Evolutionary conservation across 1,140 invertebrate genomes (phyloP), one percentile per base, ranked within the genome.

Genomic region (Leucophenga varia): DNA sequence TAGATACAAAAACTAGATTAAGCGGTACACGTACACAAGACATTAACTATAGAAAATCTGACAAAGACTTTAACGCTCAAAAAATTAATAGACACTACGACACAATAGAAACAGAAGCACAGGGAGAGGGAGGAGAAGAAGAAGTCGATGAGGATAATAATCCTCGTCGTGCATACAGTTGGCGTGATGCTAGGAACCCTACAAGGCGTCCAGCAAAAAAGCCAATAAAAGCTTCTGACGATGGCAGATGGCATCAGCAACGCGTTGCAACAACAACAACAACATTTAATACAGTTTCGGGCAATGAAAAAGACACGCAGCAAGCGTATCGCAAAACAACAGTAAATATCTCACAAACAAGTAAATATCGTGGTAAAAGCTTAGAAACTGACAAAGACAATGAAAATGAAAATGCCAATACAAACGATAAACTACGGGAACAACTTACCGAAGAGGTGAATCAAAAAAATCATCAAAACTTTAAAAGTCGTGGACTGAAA

Each of bases 281-380:
- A 32, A 17, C 14, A 7, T 17, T 7, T 37, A 37, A 14, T 16
- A n/a, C 37, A 47, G 18, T 18, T 32, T 34, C 20, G 39, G 13
- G 39, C 9, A 7, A 10, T 14, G 41, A 64, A 32, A 58, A 67
- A 31, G 51, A 61, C 31, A 52, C 54, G 9, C 61, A 25, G 10
- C 22, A 25, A 10, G 5, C 10, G 10, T 5, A 25, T 6, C 5
- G 10, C 10, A 10, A 10, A 5, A 25, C 5, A 10, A 6, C 22
- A 6, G 22, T 25, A 6, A 25, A 25, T 6, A 5, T 25, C 22
- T 25, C 10, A 10, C 22, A 14, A 21, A 20, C 48, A 40, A 46
- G 67, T 31, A 69, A 59, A 43, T 63, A 60, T 42, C 59, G 65
- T 45, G 65, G 61, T 46, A 71, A 71, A 53, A 61, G 61, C 35